Evolutionary conservation across 2,113 vertebrate genomes (phyloP), one percentile per base, ranked within the genome.

Genomic region (Oophaga pumilio): DNA sequence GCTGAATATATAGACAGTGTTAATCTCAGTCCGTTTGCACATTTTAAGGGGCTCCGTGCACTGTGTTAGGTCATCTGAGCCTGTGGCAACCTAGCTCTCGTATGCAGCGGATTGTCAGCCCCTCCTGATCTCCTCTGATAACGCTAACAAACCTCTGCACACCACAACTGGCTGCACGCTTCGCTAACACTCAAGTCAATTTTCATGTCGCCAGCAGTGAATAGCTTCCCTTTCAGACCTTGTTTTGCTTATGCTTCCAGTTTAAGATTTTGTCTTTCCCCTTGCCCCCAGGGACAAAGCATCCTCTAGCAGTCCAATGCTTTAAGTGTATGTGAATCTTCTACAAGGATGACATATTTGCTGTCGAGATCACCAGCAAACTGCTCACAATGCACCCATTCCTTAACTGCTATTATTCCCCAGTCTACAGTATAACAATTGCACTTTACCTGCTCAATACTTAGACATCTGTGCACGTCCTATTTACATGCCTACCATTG

Each of bases 131-230:
- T 89, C 76, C 89, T 88, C 84, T 89, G 86, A 89, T 91, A 89
- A 89, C 82, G 88, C 89, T 89, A 89, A 90, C 88, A 90, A 91
- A 90, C 85, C 90, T 80, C 80, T 85, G 69, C 76, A 11, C 88
- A 50, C 71, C 73, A 33, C 76, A 59, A 73, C 89, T 85, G 76
- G 28, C 71, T 85, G 89, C 88, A 90, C 78, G 89, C 87, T 89
- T 89, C 85, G 15, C 88, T 78, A 9, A 14, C 56, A 76, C 76
- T 80, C 87, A 79, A 85, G 88, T 87, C 90, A 82, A 85, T 90
- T 78, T 86, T 89, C 89, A 64, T 90, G 56, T 83, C 77, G 26
- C 87, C 86, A 77, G 81, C 59, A 68, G 81, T 43, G 81, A 77
- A 84, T 50, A 66, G 56, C 76, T 15, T 82, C 88, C 59, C 77